Base-by-base conservation (phyloP, 2,888 invertebrate species). In the Eristalinus aeneus region DNA sequence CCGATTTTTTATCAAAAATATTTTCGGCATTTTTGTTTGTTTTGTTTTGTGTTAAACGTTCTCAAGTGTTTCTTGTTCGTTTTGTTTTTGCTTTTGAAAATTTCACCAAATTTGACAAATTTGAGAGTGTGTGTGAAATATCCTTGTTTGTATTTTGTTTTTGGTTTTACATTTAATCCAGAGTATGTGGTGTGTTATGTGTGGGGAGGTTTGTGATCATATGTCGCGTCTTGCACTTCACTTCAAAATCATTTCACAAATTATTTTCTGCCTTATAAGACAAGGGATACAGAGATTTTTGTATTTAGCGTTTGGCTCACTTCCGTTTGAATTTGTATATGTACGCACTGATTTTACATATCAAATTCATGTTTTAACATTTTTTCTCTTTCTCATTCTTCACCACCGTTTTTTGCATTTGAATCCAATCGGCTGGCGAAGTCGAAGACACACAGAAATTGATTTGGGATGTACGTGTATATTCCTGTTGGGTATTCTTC, bases 1-100 rank as follows among this genome's bases (percentile, higher is more conserved):
- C 92, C 97, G 95, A 93, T 97, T 96, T 94, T 97, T 97, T 91
- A 97, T 97, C 90, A 97, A 93, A 93, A 97, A 97, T 93, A 97
- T 97, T 94, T 97, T 97, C 94, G 97, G 97, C 97, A 97, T 97
- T 82, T 86, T 80, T 74, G 46, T 69, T 23, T 71, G 20, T 76
- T 88, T 60, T 65, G 79, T 67, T 36, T 65, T 31, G 32, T 46
- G 31, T 68, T 60, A 65, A 22, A 12, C 54, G 31, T 64, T 60
- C 39, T 56, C 32, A 46, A 39, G 46, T 46, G 16, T 46, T 46
- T 46, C n/a, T n/a, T n/a, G n/a, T n/a, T 61, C 1, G 12, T 8
- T 61, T 68, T n/a, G 63, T 8, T 54, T 23, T 46, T 68, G 27
- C 34, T 22, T 34, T 63, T 60, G 67, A 39, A 12, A 32, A 22